Evolutionary conservation across 2,797 vertebrate genomes (phyloP).

Genomic region (Eidolon dupreanum): DNA sequence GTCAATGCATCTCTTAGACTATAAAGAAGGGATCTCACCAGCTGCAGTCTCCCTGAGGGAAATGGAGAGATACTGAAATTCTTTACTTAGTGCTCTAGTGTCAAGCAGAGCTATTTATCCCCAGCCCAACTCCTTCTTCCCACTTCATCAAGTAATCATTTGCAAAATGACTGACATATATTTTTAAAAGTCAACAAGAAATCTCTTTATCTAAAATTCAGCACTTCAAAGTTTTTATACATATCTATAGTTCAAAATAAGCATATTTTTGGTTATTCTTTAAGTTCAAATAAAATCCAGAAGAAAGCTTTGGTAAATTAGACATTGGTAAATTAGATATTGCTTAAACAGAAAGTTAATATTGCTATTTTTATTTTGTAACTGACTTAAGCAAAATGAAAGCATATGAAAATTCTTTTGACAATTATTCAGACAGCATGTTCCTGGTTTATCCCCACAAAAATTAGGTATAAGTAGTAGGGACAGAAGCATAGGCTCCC

Average conservation of each 20-base stretch:
- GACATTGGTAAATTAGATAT: not conserved
- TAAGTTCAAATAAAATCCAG: not conserved
- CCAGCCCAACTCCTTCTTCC: rapidly evolving
- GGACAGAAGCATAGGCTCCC: not conserved
- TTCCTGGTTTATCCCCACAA: not conserved
- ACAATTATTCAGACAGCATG: not conserved
- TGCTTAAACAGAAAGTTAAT: not conserved
- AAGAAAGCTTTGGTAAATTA: not conserved
- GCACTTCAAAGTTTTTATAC: not conserved
- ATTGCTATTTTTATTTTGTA: not conserved
- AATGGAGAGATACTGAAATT: not conserved
- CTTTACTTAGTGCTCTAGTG: not conserved
- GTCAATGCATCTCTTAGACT: not conserved
- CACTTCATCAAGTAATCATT: not conserved
- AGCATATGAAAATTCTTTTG: not conserved
- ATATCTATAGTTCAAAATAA: not conserved
- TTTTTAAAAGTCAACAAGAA: not conserved
- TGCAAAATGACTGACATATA: not conserved
- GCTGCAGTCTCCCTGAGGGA: not conserved
- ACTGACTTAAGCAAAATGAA: not conserved
- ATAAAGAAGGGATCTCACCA: not conserved
- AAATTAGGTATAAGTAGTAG: not conserved
- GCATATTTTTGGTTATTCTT: not conserved
- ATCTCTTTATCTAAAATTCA: conserved; percentile 28
- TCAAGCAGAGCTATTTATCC: not conserved